phyloP scores from a whole-genome alignment of 2,797 vertebrate species.

The Pangasius djambal region DNA sequence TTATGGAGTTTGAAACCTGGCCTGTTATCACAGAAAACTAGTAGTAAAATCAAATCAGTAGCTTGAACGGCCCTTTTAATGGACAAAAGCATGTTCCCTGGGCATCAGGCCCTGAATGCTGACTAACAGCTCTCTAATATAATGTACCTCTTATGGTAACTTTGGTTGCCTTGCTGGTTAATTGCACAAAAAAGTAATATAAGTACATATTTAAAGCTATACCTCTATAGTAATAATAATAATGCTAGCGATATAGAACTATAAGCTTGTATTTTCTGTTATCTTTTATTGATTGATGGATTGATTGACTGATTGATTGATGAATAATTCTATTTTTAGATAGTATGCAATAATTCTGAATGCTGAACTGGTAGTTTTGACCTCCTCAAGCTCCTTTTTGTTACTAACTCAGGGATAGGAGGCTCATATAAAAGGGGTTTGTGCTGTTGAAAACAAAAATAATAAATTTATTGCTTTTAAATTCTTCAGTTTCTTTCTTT shows the following conservation, averaged over 20 bases:
- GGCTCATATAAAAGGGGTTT: slow-evolving; percentile 63
- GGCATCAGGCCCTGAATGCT: slow-evolving; percentile 40
- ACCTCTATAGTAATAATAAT: slow-evolving; percentile 57
- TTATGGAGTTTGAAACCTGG: slow-evolving; percentile 1
- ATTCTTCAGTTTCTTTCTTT: slow-evolving; percentile 54
- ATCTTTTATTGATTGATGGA: slow-evolving; percentile 49
- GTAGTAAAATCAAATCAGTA: slow-evolving; percentile 26
- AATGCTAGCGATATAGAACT: slow-evolving; percentile 65
- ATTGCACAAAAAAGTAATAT: slow-evolving; percentile 63
- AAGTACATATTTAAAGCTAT: slow-evolving; percentile 62
- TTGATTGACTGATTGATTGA: slow-evolving; percentile 45
- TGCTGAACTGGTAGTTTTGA: slow-evolving; percentile 64
- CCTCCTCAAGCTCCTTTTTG: slow-evolving; percentile 68
- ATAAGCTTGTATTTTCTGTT: slow-evolving; percentile 63
- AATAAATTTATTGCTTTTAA: slow-evolving; percentile 65
- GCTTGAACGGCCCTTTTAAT: slow-evolving; percentile 29
- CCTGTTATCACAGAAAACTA: slow-evolving; percentile 5
- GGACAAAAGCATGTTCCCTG: slow-evolving; percentile 49
- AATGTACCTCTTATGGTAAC: slow-evolving; percentile 64
- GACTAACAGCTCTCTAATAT: slow-evolving; percentile 49
- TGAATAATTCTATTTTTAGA: slow-evolving; percentile 57
- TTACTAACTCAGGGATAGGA: slow-evolving; percentile 85
- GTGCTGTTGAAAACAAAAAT: slow-evolving; percentile 61
- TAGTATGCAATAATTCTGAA: slow-evolving; percentile 61
- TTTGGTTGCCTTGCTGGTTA: slow-evolving; percentile 65